Evolutionary conservation across 1,140 invertebrate species (phyloP).

Genomic region (Neelides sp.): DNA sequence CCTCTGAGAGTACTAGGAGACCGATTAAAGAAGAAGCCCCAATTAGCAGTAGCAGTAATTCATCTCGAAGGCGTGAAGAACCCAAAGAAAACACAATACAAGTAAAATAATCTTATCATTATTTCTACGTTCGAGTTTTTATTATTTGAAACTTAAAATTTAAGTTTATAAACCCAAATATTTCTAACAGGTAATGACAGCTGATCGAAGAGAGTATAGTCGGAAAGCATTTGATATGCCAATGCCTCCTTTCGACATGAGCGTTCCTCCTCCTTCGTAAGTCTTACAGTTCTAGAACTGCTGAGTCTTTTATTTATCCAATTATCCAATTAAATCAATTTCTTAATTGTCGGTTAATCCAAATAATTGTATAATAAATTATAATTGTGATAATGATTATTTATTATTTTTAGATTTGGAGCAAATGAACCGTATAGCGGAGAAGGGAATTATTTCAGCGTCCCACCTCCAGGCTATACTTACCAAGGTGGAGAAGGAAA

Average conservation of each 20-base stretch:
- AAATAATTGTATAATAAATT: too few species aligned
- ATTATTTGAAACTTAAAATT: constrained; percentile 7
- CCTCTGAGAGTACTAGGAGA: too few species aligned
- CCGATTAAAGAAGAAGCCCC: too few species aligned
- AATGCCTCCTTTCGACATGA: constrained; percentile 34
- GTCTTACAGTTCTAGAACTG: background rate
- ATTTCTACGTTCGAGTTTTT: constrained; percentile 16
- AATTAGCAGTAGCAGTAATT: too few species aligned
- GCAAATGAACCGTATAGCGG: too few species aligned
- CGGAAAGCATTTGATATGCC: constrained; percentile 46
- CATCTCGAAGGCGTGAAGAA: constrained; percentile 38
- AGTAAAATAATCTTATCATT: constrained; percentile 40
- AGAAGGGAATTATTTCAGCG: constrained; percentile 29
- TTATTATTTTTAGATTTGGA: too few species aligned
- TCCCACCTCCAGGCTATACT: constrained; percentile 23
- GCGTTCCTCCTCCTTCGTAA: constrained; percentile 30
- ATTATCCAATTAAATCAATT: background rate
- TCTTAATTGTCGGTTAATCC: too few species aligned
- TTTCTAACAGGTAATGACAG: constrained; percentile 59
- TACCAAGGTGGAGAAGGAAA: constrained; percentile 13
- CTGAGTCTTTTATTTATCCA: background rate
- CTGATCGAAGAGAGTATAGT: constrained; percentile 68
- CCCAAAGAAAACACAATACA: constrained; percentile 72
- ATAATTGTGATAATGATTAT: too few species aligned
- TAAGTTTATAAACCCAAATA: background rate